Evolutionary conservation across 2,113 vertebrate species (phyloP).

Genomic region (Anser cygnoides): DNA sequence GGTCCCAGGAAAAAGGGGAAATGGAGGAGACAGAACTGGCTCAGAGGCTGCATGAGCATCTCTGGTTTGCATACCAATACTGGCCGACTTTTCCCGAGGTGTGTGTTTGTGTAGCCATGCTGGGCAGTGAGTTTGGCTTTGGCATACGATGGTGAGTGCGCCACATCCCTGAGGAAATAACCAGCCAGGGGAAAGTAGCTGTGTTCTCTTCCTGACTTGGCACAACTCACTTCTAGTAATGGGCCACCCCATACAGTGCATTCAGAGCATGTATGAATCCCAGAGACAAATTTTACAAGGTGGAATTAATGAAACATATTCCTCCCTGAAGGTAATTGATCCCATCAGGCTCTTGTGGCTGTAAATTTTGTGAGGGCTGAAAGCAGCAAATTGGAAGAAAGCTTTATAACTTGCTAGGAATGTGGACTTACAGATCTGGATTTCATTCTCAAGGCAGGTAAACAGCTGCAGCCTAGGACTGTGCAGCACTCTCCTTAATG

Average conservation of each 20-base stretch:
- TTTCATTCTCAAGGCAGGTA: neutral
- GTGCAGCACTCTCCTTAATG: neutral
- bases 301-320: neutral
- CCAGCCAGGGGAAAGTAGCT: neutral
- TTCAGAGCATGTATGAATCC: neutral
- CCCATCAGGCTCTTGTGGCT: neutral
- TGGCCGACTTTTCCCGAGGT: neutral
- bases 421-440: neutral
- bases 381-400: neutral
- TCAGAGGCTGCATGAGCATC: neutral
- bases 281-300: neutral
- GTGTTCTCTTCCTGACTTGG: neutral
- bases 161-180: neutral
- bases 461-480: neutral
- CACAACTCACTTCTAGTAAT: neutral
- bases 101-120: neutral
- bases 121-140: neutral
- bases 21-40: neutral
- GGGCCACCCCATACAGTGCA: fast-evolving
- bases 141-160: fast-evolving
- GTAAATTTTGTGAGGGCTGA: neutral
- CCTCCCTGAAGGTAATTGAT: neutral
- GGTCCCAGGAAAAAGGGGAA: neutral
- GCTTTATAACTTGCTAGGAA: neutral
- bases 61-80: neutral